phyloP scores from a whole-genome alignment of 2,113 vertebrate genomes.

The Pachycephala philippinensis region DNA sequence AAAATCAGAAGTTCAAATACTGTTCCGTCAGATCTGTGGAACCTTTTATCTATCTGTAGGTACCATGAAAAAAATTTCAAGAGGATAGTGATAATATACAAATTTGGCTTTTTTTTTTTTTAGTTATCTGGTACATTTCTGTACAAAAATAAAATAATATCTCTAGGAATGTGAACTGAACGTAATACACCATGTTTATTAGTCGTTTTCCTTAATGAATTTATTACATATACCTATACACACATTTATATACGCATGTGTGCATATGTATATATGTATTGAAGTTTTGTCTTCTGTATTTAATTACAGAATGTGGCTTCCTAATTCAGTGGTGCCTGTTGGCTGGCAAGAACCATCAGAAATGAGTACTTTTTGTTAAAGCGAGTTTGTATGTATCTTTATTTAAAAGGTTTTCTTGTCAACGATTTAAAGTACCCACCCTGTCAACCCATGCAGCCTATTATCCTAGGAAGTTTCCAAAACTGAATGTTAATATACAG shows the following conservation, averaged over 20 bases:
- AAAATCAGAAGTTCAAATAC: slow-evolving; percentile 32
- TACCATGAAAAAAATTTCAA: slow-evolving; percentile 48
- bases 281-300: slow-evolving; percentile 66
- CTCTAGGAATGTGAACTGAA: slow-evolving; percentile 61
- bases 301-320: slow-evolving; percentile 67
- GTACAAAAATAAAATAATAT: slow-evolving; percentile 57
- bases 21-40: slow-evolving; percentile 26
- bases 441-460: slow-evolving; percentile 39
- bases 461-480: slow-evolving; percentile 30
- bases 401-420: slow-evolving; percentile 45
- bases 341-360: slow-evolving; percentile 56
- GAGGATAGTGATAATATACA: slow-evolving; percentile 3
- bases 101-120: slow-evolving; percentile 6
- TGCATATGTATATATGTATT: slow-evolving; percentile 58
- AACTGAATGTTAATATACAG: slow-evolving; percentile 68
- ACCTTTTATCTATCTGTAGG: slow-evolving; percentile 31
- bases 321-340: slow-evolving; percentile 68
- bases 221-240: slow-evolving; percentile 42
- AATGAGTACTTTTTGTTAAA: not conserved
- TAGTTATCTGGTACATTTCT: slow-evolving; percentile 56
- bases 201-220: slow-evolving; percentile 38
- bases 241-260: slow-evolving; percentile 32
- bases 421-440: slow-evolving; percentile 4
- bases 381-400: not conserved
- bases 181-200: slow-evolving; percentile 43